Base-by-base conservation (phyloP, 2,888 invertebrate species). In the Clostera curtula region DNA sequence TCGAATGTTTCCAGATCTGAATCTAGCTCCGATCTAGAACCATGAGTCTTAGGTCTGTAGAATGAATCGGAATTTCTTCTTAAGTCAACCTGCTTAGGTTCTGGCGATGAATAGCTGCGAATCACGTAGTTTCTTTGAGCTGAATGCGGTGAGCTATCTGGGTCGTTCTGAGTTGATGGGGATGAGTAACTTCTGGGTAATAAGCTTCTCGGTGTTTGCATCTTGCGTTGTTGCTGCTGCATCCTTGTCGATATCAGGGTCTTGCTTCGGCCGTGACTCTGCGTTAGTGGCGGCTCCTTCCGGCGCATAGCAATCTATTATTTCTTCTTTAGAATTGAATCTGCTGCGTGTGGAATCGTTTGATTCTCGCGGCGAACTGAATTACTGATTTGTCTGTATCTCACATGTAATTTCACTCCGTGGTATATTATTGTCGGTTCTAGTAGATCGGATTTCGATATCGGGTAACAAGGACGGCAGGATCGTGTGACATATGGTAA, bases 401-500 rank as follows among this genome's bases (percentile, higher is more conserved):
- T 55, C 51, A 43, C 60, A 69, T 47, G 76, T 70, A 68, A 69
- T 50, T 53, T 68, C 46, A 56, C 41, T 41, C 37, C 53, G 68
- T 69, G 65, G 67, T 62, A 39, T 69, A 72, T 64, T 63, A 63
- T 66, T 73, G 59, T 71, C 61, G 56, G 52, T 58, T 61, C 50
- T 51, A 52, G 37, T 43, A 54, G 61, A 74, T 83, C 60, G 48
- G 59, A 69, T 80, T 60, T 57, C 77, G 54, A 60, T 80, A 75
- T 80, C 68, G 39, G 42, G 49, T 80, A 58, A 66, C 80, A 73
- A 79, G 79, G 82, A 61, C 60, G 61, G 55, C 55, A 56, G 61
- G 69, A 69, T 74, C 72, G 73, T 75, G 80, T 75, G 68, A 73
- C 72, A 79, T 72, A 74, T 74, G 74, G 60, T 60, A 75, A 61